Evolutionary conservation across 2,888 invertebrate genomes (phyloP).

Genomic region (Drosophila aldrichi): DNA sequence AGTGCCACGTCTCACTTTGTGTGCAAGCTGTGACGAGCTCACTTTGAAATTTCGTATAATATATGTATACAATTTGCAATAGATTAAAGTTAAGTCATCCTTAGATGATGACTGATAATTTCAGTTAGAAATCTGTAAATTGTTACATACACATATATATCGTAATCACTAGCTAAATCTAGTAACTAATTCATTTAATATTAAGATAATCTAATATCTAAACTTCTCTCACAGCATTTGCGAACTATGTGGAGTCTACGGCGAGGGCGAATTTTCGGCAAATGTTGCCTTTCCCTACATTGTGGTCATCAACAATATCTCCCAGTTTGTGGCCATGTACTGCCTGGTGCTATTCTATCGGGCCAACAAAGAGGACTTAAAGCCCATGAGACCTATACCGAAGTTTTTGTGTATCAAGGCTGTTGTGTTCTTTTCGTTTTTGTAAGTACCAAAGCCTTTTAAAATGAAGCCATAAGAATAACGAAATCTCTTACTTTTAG

Average conservation of each 20-base stretch:
- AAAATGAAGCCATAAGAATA: background rate
- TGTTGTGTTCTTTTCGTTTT: constrained; percentile 98
- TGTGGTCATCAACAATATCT: constrained; percentile 94
- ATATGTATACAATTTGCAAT: background rate
- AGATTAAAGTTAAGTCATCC: background rate
- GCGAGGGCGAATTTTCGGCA: constrained; percentile 95
- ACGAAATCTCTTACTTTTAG: constrained; percentile 85
- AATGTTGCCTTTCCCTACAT: constrained; percentile 96
- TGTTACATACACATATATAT: no score
- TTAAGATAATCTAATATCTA: background rate
- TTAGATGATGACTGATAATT: background rate
- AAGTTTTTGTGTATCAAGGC: constrained; percentile 99
- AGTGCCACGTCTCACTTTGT: constrained; percentile 11
- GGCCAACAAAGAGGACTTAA: constrained; percentile 92
- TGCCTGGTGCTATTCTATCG: constrained; percentile 97
- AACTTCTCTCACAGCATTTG: constrained; percentile 88
- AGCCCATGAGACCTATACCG: constrained; percentile 96
- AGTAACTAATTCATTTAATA: background rate
- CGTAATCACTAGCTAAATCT: background rate
- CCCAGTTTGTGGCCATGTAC: constrained; percentile 98
- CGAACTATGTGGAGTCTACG: constrained; percentile 93
- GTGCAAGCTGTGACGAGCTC: background rate
- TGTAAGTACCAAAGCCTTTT: constrained; percentile 89
- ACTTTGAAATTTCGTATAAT: background rate
- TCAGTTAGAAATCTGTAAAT: background rate